Evolutionary conservation across 2,888 invertebrate genomes (phyloP).

Genomic region (Luffia ferchaultella): DNA sequence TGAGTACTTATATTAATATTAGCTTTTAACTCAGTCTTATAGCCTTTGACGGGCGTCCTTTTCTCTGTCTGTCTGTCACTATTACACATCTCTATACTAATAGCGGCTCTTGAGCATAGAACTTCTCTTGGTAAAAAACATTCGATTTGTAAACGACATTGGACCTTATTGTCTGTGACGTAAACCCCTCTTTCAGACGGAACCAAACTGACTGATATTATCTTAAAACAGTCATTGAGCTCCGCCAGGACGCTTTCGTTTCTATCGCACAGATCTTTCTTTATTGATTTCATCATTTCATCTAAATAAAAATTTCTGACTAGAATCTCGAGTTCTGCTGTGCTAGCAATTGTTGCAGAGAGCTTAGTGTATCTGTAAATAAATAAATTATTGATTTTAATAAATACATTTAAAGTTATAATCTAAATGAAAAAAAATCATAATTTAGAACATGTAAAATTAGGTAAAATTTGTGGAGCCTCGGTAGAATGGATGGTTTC

Average conservation of each 20-base stretch:
- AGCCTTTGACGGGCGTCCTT: conserved; percentile 40
- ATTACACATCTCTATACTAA: conserved; percentile 69
- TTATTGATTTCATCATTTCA: conserved; percentile 78
- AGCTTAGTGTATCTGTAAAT: conserved; percentile 73
- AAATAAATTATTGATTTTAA: conserved; percentile 7
- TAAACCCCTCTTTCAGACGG: conserved; percentile 62
- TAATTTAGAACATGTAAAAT: no score
- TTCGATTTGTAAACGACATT: conserved; percentile 41
- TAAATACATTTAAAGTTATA: background rate
- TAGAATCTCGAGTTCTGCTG: conserved; percentile 76
- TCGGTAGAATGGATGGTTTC: no score
- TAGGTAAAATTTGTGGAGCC: no score
- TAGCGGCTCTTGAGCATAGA: conserved; percentile 66
- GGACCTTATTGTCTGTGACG: conserved; percentile 49
- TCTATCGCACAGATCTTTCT: conserved; percentile 46
- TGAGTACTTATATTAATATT: conserved; percentile 37
- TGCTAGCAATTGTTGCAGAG: conserved; percentile 82
- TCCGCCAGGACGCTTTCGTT: conserved; percentile 58
- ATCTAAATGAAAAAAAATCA: background rate
- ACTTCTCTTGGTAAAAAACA: conserved; percentile 71
- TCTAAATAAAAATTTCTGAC: conserved; percentile 81
- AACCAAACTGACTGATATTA: conserved; percentile 59
- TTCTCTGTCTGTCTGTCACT: conserved; percentile 36
- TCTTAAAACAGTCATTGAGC: conserved; percentile 63
- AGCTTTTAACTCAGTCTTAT: conserved; percentile 58